Base-by-base conservation (phyloP, 2,888 invertebrate species). In the Idaea aversata region DNA sequence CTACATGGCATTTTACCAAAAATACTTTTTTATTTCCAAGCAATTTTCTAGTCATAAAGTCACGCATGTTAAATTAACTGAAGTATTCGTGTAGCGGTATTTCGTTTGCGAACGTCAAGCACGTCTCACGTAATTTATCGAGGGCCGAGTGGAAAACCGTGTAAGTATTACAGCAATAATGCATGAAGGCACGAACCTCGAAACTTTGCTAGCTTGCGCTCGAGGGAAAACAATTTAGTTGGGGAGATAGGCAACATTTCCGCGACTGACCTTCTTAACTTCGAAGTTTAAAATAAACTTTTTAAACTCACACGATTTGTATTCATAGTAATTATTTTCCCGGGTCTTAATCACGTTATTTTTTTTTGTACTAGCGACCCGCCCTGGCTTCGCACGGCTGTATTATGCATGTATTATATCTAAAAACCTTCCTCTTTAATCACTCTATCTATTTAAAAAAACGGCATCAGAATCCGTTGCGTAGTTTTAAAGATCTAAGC, bases 81-180 rank as follows among this genome's bases (percentile, higher is more conserved):
- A 47, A 47, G 47, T 47, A n/a, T 47, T 47, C 47, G 47, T 47
- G 47, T 47, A 25, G 25, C 25, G 25, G 25, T 25, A 47, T 47
- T 47, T 7, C 6, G 47, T 76, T 86, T 88, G 81, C 78, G 82
- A 71, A 89, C 85, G 84, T 78, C 78, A 78, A 81, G 82, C 88
- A 88, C 89, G 90, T 88, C 84, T 79, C 82, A 73, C 72, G 85
- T 83, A 86, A 86, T 88, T 86, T 85, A 81, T 81, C 68, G 38
- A 69, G 70, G 74, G 67, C 73, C 72, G 82, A 91, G 90, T 91
- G 88, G 87, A 87, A 87, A 91, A 86, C 85, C 81, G 68, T 90
- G 91, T 91, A 88, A 83, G 82, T 75, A 75, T 79, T 78, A 72
- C 72, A 77, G 73, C 73, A 77, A 80, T 82, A 78, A 77, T 77